Percentiles rank a stretch among this genome's conserved stretches.
Conservation (phyloP, 1,140 invertebrate genomes). For the Maconellicoccus hirsutus region DNA sequence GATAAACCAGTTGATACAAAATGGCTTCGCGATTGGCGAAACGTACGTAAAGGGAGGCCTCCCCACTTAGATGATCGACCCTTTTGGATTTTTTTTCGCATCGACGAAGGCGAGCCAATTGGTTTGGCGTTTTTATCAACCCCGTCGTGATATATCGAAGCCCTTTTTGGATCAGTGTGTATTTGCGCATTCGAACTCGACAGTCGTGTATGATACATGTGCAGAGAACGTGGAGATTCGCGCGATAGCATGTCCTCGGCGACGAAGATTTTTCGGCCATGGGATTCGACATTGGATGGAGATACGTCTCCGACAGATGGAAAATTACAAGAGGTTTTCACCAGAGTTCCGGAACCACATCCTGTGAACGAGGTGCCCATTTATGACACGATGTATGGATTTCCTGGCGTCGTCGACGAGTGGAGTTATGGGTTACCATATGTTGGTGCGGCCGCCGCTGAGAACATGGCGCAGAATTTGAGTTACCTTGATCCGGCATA, state of each 20-base stretch:
- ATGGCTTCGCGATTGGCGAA: neutral
- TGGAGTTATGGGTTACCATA: slow-evolving; percentile 8
- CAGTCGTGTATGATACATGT: neutral
- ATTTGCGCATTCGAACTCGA: neutral
- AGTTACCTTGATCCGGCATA: slow-evolving; percentile 21
- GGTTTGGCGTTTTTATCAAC: neutral
- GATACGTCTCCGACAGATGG: neutral
- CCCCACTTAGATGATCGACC: slow-evolving; percentile 15
- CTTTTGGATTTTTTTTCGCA: neutral
- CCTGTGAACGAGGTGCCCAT: neutral
- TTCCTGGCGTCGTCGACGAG: neutral
- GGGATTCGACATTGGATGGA: no score
- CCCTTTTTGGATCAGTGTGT: neutral
- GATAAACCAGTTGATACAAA: slow-evolving; percentile 20
- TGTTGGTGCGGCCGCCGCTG: neutral
- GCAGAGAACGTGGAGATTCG: neutral
- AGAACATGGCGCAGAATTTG: slow-evolving; percentile 18
- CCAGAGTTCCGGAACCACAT: slow-evolving; percentile 6
- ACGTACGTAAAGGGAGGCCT: neutral
- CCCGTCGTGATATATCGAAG: neutral
- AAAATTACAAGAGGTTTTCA: neutral
- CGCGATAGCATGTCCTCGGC: neutral
- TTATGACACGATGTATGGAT: neutral
- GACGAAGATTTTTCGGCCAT: slow-evolving; percentile 21
- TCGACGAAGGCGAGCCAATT: neutral